Evolutionary conservation across 2,888 invertebrate species (phyloP).

Genomic region (Galeruca laticollis): DNA sequence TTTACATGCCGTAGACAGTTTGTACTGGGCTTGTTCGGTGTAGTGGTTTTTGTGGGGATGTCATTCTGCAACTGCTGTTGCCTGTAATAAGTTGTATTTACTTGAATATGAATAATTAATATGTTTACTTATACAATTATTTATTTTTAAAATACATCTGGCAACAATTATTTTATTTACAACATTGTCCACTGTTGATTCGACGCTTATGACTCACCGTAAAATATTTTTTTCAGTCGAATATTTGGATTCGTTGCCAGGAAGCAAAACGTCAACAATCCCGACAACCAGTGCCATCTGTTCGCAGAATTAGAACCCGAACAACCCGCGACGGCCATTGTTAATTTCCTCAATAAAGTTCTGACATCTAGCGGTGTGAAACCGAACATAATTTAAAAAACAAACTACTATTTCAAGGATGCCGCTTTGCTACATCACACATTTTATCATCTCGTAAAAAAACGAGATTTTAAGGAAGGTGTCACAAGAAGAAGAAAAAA

Average conservation of each 20-base stretch:
- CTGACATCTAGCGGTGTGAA: slow-evolving; percentile 72
- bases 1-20: no score
- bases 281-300: slow-evolving; percentile 97
- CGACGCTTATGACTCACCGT: not conserved
- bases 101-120: no score
- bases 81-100: no score
- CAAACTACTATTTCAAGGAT: slow-evolving; percentile 18
- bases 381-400: slow-evolving; percentile 69
- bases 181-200: no score
- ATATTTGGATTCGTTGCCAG: slow-evolving; percentile 97
- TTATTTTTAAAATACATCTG: no score
- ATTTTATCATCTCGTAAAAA: slow-evolving; percentile 25
- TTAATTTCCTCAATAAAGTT: slow-evolving; percentile 88
- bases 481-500: slow-evolving; percentile 28
- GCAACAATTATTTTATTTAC: no score
- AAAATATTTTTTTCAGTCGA: slow-evolving; percentile 71
- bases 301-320: slow-evolving; percentile 96
- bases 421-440: slow-evolving; percentile 51
- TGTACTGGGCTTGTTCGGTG: no score
- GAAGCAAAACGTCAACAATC: slow-evolving; percentile 80
- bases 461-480: no score
- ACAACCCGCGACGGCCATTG: slow-evolving; percentile 94
- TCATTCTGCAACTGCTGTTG: no score
- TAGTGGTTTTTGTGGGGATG: no score
- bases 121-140: no score